These are phyloP conservation scores for Zelleria hepariella DNA, from an alignment of 2,888 invertebrate species.

Conservation along the genomic window DNA sequence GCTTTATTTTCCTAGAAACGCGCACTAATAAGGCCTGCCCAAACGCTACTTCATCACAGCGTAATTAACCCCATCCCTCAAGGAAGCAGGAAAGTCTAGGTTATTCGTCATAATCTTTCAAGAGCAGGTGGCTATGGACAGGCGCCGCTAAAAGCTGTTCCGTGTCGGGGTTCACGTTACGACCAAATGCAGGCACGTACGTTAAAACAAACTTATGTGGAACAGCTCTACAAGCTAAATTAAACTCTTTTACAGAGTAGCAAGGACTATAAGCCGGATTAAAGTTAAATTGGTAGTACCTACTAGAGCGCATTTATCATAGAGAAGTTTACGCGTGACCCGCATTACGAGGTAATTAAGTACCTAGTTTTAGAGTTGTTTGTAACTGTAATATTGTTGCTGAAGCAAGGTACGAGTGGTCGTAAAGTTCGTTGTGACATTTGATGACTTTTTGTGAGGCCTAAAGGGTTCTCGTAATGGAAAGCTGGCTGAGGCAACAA, in stretches of 20 bases:
- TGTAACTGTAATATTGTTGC: not conserved
- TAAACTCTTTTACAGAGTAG: not conserved
- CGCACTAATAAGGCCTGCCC: not conserved
- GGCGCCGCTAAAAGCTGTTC: slow-evolving; percentile 19
- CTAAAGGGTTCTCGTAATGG: not conserved
- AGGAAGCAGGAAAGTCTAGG: not conserved
- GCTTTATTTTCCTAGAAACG: not conserved
- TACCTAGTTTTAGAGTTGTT: not conserved
- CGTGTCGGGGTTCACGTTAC: slow-evolving; percentile 13
- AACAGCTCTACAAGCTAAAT: not conserved
- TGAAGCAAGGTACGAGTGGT: not conserved
- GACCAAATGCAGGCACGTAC: slow-evolving; percentile 29
- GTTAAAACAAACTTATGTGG: slow-evolving; percentile 24
- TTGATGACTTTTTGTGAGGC: not conserved
- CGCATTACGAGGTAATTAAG: not conserved
- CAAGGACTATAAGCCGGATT: not conserved
- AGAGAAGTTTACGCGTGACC: not conserved
- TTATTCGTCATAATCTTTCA: slow-evolving; percentile 10
- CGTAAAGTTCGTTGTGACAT: not conserved
- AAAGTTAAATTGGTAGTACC: not conserved
- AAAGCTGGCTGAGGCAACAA: no score
- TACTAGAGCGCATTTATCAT: not conserved
- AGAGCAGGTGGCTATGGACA: slow-evolving; percentile 23
- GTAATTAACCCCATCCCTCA: not conserved
- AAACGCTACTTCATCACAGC: not conserved